Percentiles rank a stretch among this genome's conserved stretches.
Evolutionary conservation across 2,113 vertebrate genomes (phyloP).

Genomic region (Rhinolophus ferrumequinum): DNA sequence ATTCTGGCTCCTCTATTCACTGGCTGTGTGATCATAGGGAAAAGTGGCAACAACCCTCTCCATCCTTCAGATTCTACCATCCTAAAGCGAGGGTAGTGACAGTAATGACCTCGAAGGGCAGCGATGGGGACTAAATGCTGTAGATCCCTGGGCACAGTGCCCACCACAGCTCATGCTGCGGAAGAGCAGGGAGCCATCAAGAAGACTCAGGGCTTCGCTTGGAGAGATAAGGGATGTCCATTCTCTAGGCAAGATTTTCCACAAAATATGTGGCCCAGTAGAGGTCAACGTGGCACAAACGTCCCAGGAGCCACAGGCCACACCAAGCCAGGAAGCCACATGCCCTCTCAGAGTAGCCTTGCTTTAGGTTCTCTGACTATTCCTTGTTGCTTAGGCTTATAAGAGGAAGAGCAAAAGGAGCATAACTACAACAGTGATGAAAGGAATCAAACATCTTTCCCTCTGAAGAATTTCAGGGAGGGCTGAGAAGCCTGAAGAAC

Average conservation of each 20-base stretch:
- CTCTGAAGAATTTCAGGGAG: not conserved
- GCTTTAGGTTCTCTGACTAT: not conserved
- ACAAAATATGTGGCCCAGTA: not conserved
- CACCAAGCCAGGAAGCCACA: not conserved
- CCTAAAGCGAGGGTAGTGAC: not conserved
- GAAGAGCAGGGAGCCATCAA: not conserved
- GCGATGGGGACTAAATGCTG: not conserved
- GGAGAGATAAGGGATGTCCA: not conserved
- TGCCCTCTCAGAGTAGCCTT: not conserved
- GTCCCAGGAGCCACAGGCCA: not conserved
- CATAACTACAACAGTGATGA: not conserved
- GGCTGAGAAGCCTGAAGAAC: not conserved
- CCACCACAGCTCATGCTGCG: fast-evolving
- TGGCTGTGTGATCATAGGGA: not conserved
- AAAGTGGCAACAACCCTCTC: not conserved
- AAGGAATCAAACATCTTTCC: not conserved
- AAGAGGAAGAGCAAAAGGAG: not conserved
- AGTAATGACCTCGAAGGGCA: not conserved
- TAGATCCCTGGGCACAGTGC: fast-evolving
- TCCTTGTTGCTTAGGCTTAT: not conserved
- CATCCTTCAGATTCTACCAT: not conserved
- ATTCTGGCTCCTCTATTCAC: not conserved
- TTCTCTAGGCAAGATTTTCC: not conserved
- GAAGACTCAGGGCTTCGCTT: not conserved
- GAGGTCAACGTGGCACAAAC: not conserved